phyloP scores from a whole-genome alignment of 2,888 invertebrate genomes.

The Autographa gamma region DNA sequence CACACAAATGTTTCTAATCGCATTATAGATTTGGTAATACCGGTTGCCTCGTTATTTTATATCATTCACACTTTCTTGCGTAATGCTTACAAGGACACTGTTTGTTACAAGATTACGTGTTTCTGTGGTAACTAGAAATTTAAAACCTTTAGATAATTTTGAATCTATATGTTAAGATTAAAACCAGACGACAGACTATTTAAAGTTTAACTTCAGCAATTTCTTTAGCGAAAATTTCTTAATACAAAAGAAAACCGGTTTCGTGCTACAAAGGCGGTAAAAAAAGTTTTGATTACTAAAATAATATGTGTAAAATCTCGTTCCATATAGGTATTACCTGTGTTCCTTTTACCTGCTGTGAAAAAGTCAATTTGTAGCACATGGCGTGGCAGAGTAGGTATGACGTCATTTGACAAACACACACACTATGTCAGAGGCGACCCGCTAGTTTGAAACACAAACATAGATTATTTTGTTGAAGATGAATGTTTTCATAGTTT shows the following conservation, averaged over 20 bases:
- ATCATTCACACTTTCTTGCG: slow-evolving; percentile 34
- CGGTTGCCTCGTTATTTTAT: slow-evolving; percentile 37
- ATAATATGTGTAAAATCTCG: neutral
- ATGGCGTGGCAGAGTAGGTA: slow-evolving; percentile 29
- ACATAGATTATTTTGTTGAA: neutral
- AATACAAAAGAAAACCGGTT: neutral
- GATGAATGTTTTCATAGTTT: neutral
- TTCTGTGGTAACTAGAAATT: neutral
- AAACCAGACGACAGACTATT: neutral
- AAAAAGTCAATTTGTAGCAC: slow-evolving; percentile 44
- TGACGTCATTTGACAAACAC: slow-evolving; percentile 32
- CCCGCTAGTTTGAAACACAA: neutral
- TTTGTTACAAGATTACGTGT: neutral
- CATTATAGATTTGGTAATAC: slow-evolving; percentile 42
- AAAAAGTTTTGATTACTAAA: neutral
- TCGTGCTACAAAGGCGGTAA: neutral
- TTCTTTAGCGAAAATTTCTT: neutral
- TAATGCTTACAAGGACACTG: slow-evolving; percentile 14
- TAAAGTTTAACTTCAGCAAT: neutral
- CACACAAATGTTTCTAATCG: slow-evolving; percentile 41
- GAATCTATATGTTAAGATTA: neutral
- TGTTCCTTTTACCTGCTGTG: slow-evolving; percentile 36
- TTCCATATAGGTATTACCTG: slow-evolving; percentile 7
- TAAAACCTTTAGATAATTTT: neutral
- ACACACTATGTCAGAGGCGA: slow-evolving; percentile 17